phyloP scores from a whole-genome alignment of 2,888 invertebrate genomes.

The Brachylomia viminalis region DNA sequence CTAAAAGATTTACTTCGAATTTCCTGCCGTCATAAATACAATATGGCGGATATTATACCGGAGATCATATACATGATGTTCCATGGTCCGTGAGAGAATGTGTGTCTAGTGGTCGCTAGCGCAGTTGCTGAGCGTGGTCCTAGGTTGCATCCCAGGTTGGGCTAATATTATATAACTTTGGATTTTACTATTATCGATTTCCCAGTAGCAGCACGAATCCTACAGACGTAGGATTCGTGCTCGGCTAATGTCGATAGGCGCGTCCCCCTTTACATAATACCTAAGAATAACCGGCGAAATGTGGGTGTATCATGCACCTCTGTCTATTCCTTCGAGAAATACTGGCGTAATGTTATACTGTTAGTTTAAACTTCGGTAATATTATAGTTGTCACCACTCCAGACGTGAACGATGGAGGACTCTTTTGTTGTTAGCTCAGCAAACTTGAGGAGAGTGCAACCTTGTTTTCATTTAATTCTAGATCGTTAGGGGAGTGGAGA shows the following conservation, averaged over 20 bases:
- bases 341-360: background rate
- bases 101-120: background rate
- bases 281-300: background rate
- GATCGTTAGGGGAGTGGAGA: background rate
- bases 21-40: conserved; percentile 51
- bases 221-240: rapidly evolving
- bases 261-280: background rate
- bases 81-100: background rate
- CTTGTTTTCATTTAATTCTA: conserved; percentile 45
- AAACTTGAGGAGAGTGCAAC: conserved; percentile 31
- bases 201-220: no score
- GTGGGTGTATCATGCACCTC: background rate
- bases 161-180: background rate
- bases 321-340: background rate
- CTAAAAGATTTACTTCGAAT: conserved; percentile 58
- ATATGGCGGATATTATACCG: conserved; percentile 37
- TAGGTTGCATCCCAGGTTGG: background rate
- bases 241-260: background rate
- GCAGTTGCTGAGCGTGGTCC: background rate
- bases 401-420: background rate
- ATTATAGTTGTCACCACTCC: background rate
- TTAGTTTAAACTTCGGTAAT: conserved; percentile 3
- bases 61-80: conserved; percentile 21
- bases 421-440: conserved; percentile 11
- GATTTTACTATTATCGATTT: background rate